Evolutionary conservation across 2,113 vertebrate species (phyloP).

Genomic region (Chaenocephalus aceratus): DNA sequence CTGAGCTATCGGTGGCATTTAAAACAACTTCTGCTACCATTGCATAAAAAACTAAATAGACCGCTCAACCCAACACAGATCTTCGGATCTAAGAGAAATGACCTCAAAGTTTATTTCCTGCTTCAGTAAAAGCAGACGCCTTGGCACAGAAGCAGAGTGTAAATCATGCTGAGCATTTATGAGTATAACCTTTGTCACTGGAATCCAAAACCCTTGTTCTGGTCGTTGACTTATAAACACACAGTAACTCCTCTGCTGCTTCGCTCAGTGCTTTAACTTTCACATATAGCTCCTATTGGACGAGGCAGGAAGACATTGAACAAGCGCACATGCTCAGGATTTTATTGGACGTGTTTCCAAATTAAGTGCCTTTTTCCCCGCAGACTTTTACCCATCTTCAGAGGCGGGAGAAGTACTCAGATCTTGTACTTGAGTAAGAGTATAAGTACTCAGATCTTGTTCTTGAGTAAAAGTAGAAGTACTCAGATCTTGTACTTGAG

Average conservation of each 20-base stretch:
- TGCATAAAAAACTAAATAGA: background rate
- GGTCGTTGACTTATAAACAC: constrained; percentile 34
- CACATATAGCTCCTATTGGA: background rate
- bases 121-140: constrained; percentile 8
- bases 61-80: background rate
- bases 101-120: constrained; percentile 29
- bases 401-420: too few relatives aligned
- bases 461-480: too few relatives aligned
- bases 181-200: constrained; percentile 53
- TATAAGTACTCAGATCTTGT: too few relatives aligned
- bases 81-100: background rate
- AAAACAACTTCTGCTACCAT: background rate
- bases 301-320: background rate
- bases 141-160: constrained; percentile 35
- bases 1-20: constrained; percentile 37
- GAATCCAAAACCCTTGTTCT: constrained; percentile 53
- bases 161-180: constrained; percentile 54
- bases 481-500: too few relatives aligned
- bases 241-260: background rate
- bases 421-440: too few relatives aligned
- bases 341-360: too few relatives aligned
- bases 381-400: background rate
- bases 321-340: too few relatives aligned
- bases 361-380: too few relatives aligned
- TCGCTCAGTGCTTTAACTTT: background rate